phyloP scores from a whole-genome alignment of 1,140 invertebrate genomes.

The Drosophila bocki region DNA sequence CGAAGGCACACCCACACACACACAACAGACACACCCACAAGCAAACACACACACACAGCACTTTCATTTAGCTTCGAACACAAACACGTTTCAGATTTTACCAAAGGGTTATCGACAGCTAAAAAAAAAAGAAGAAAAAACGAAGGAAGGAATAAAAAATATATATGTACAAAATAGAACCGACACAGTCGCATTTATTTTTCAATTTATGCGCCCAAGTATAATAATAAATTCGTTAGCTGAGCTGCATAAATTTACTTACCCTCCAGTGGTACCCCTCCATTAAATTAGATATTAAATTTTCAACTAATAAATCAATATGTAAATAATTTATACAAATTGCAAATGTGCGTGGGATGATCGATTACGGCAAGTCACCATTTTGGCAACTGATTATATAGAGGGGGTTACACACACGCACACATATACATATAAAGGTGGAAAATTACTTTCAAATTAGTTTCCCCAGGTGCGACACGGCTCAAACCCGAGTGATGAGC shows the following conservation, averaged over 20 bases:
- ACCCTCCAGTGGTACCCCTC: background rate
- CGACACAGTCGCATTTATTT: conserved; percentile 53
- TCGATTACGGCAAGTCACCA: conserved; percentile 29
- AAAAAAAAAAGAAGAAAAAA: conserved; percentile 1
- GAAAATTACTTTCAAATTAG: conserved; percentile 47
- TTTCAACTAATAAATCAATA: conserved; percentile 80
- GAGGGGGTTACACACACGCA: background rate
- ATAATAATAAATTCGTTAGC: conserved; percentile 61
- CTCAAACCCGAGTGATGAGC: conserved; percentile 11
- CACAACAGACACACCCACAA: background rate
- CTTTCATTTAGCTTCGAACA: conserved; percentile 20
- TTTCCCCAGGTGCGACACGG: conserved; percentile 22
- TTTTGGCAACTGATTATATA: background rate
- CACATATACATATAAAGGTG: background rate
- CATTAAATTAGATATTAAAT: conserved; percentile 68
- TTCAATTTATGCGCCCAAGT: conserved; percentile 60
- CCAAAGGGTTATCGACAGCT: conserved; percentile 41
- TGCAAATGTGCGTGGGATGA: conserved; percentile 36
- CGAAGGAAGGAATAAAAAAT: background rate
- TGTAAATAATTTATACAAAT: conserved; percentile 79
- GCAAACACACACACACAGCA: conserved; percentile 7
- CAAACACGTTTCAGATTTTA: conserved; percentile 31
- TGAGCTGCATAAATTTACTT: conserved; percentile 53
- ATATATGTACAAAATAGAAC: conserved; percentile 14
- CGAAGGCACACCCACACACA: conserved; percentile 6